These are phyloP conservation scores for Hoplostethus mediterraneus DNA, from an alignment of 2,797 vertebrate species.

Conservation along the genomic window DNA sequence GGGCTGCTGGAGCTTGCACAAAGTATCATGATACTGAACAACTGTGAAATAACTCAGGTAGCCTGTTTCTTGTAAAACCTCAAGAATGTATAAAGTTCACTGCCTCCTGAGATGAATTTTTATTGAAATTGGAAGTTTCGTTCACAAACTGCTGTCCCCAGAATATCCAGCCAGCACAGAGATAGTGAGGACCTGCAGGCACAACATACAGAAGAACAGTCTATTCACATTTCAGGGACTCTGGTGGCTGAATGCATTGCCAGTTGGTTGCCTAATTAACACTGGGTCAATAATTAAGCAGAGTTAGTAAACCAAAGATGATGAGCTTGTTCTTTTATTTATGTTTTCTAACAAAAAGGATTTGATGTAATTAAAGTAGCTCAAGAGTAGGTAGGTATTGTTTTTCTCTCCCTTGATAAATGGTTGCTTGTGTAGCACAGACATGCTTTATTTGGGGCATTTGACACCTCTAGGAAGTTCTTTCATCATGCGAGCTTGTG, in stretches of 20 bases:
- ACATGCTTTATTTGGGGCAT: constrained; percentile 17
- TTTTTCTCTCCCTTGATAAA: constrained; percentile 16
- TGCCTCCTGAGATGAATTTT: neutral
- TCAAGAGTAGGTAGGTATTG: constrained; percentile 24
- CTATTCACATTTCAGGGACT: constrained; percentile 56
- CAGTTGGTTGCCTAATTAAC: constrained; percentile 69
- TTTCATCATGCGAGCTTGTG: constrained; percentile 2
- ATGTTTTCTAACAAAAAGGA: constrained; percentile 54
- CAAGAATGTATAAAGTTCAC: neutral
- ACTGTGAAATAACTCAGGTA: neutral
- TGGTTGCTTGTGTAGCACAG: constrained; percentile 33
- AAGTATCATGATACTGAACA: neutral
- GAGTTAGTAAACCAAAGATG: constrained; percentile 59
- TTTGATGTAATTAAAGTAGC: constrained; percentile 45
- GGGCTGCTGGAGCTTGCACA: neutral
- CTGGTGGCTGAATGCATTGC: constrained; percentile 38
- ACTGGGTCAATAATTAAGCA: constrained; percentile 65
- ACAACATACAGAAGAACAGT: constrained; percentile 38
- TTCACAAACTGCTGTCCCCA: constrained; percentile 4
- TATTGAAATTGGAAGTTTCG: neutral
- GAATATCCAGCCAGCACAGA: neutral
- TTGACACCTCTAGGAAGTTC: constrained; percentile 15
- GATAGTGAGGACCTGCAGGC: constrained; percentile 24
- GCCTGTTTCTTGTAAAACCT: neutral
- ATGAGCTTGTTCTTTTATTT: constrained; percentile 71